Conservation (phyloP, 2,113 vertebrate species). For the Phalacrocorax carbo region DNA sequence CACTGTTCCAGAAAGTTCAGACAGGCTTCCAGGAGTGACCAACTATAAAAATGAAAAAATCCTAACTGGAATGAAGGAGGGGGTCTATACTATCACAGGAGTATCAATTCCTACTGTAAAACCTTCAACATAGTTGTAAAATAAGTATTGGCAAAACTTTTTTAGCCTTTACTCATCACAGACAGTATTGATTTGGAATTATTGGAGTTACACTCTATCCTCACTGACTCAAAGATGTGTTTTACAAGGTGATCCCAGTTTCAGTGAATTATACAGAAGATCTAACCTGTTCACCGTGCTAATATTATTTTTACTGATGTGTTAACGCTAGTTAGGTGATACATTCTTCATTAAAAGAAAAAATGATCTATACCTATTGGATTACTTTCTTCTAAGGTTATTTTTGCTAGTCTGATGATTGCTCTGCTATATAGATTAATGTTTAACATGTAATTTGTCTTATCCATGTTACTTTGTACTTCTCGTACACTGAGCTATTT, state of each 20-base stretch:
- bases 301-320: background rate
- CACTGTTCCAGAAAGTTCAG: background rate
- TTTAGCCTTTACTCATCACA: background rate
- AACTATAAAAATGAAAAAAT: background rate
- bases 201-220: background rate
- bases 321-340: background rate
- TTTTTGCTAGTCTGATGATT: background rate
- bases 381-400: background rate
- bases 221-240: background rate
- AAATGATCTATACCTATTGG: background rate
- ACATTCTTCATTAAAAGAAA: background rate
- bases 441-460: conserved; percentile 23
- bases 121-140: background rate
- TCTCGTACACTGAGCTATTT: background rate
- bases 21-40: background rate
- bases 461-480: conserved; percentile 39
- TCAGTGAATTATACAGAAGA: background rate
- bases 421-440: conserved; percentile 11
- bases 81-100: background rate
- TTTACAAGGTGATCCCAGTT: background rate
- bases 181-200: background rate
- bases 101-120: background rate
- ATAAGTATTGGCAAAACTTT: background rate
- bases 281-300: background rate
- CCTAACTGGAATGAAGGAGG: background rate